Conservation (phyloP, 2,888 invertebrate species). For the Nymphalis polychloros region DNA sequence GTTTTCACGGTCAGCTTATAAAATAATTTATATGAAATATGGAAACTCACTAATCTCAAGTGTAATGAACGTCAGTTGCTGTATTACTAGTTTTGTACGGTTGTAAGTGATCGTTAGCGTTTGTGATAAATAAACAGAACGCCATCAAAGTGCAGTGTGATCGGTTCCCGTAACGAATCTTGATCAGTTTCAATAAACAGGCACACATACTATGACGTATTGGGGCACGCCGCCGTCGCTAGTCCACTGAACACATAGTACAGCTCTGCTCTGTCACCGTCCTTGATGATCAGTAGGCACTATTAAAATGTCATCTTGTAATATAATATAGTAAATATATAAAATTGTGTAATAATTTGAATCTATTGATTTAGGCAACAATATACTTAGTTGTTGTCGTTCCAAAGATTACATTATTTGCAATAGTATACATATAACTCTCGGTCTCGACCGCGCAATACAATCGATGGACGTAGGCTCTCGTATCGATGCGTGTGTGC, state of each 20-base stretch:
- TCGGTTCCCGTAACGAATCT: slow-evolving; percentile 8
- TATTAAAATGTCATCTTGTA: too few species aligned
- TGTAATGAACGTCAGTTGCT: not conserved
- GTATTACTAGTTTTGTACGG: too few species aligned
- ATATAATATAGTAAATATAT: not conserved
- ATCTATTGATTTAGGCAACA: not conserved
- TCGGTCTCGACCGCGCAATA: not conserved
- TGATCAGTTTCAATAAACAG: slow-evolving; percentile 1
- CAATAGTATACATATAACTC: too few species aligned
- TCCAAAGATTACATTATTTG: too few species aligned
- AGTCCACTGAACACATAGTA: not conserved
- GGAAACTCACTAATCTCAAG: too few species aligned
- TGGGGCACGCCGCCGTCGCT: not conserved
- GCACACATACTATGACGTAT: not conserved
- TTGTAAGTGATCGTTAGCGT: not conserved
- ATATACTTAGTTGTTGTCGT: too few species aligned
- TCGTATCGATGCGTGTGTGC: not conserved
- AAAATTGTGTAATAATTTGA: not conserved
- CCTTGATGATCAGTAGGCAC: too few species aligned
- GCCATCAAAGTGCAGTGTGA: not conserved
- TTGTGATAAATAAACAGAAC: not conserved
- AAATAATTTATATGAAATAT: too few species aligned
- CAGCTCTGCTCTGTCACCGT: not conserved
- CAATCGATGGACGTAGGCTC: not conserved
- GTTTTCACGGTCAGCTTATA: too few species aligned